Conservation (phyloP, 2,888 invertebrate genomes). For the Hanleya hanleyi region DNA sequence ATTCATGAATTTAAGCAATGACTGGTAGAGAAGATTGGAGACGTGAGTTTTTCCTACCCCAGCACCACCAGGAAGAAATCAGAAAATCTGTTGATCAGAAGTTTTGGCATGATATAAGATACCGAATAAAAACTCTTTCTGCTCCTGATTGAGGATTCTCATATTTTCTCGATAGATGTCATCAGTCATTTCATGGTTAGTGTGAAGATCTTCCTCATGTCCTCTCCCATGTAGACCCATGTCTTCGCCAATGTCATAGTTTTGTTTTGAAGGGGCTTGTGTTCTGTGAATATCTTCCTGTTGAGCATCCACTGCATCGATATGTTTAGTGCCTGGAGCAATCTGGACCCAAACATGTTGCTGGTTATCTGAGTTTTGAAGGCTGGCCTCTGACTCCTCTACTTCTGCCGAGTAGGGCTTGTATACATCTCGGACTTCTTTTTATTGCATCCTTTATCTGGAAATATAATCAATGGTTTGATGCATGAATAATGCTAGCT, state of each 20-base stretch:
- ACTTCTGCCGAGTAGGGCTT: no score
- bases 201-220: conserved; percentile 11
- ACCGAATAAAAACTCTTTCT: conserved; percentile 35
- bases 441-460: no score
- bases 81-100: conserved; percentile 26
- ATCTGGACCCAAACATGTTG: conserved; percentile 31
- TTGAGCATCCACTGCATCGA: conserved; percentile 22
- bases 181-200: conserved; percentile 30
- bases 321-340: conserved; percentile 35
- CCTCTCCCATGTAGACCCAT: conserved; percentile 26
- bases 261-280: conserved; percentile 22
- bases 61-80: conserved; percentile 40
- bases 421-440: no score
- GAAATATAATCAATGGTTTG: no score
- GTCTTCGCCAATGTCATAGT: conserved; percentile 36
- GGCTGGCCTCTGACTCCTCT: no score
- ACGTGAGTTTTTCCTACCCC: conserved; percentile 43
- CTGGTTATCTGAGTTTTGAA: no score
- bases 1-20: conserved; percentile 30
- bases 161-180: conserved; percentile 33
- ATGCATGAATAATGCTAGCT: no score
- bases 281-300: conserved; percentile 1
- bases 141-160: conserved; percentile 34
- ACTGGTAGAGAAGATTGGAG: no score
- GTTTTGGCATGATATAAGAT: conserved; percentile 32